phyloP scores from a whole-genome alignment of 2,797 vertebrate species.

The Melanotaenia parkinsoni region DNA sequence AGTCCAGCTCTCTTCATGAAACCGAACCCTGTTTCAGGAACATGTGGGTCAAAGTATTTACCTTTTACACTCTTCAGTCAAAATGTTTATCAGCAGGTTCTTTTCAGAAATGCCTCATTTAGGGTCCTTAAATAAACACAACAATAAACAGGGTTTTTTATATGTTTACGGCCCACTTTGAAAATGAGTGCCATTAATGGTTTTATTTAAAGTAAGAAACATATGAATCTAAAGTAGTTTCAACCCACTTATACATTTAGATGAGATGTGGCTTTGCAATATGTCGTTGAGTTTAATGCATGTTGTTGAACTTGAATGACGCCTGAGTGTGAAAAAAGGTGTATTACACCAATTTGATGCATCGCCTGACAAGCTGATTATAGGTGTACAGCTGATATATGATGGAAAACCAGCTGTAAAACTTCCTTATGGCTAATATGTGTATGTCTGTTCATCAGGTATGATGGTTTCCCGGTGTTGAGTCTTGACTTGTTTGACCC shows the following conservation, averaged over 20 bases:
- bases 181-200: constrained; percentile 8
- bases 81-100: constrained; percentile 1
- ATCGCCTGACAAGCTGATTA: not conserved
- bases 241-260: not conserved
- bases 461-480: constrained; percentile 94
- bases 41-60: not conserved
- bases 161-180: constrained; percentile 18
- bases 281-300: not conserved
- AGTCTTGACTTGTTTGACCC: constrained; percentile 92
- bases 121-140: constrained; percentile 17
- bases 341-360: not conserved
- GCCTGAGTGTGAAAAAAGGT: not conserved
- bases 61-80: constrained; percentile 16
- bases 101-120: constrained; percentile 15
- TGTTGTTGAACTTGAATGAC: not conserved
- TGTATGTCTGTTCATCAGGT: constrained; percentile 80
- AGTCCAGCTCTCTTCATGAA: constrained; percentile 8
- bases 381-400: not conserved
- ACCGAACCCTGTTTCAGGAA: not conserved
- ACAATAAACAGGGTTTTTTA: constrained; percentile 5
- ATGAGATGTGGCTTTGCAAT: not conserved
- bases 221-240: not conserved
- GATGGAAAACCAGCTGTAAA: not conserved
- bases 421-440: constrained; percentile 1
- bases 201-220: not conserved